Percentiles rank a stretch among this genome's conserved stretches.
Conservation (phyloP, 1,140 invertebrate species). For the Oppia nitens region DNA sequence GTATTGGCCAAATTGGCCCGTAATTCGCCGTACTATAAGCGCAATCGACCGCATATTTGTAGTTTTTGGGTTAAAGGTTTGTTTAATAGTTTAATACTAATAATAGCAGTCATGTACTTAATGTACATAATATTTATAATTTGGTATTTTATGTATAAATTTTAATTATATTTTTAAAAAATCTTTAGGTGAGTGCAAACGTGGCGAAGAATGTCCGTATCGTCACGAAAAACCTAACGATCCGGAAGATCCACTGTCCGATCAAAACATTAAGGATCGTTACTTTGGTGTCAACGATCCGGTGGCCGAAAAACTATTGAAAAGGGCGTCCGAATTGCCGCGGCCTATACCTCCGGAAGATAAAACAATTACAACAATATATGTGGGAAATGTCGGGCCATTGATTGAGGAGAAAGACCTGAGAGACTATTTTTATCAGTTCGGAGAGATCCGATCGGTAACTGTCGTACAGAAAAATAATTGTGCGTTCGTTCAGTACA, state of each 20-base stretch:
- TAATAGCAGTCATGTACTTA: not conserved
- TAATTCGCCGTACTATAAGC: slow-evolving; percentile 94
- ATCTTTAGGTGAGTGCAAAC: slow-evolving; percentile 61
- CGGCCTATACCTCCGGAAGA: slow-evolving; percentile 89
- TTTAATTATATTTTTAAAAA: not conserved
- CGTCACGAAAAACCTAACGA: slow-evolving; percentile 97
- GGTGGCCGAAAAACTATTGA: slow-evolving; percentile 92
- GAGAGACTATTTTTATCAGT: slow-evolving; percentile 90
- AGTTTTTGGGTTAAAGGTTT: slow-evolving; percentile 95
- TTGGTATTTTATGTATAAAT: no score
- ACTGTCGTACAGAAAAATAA: slow-evolving; percentile 82
- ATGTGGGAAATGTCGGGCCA: slow-evolving; percentile 80
- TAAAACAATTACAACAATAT: slow-evolving; percentile 85
- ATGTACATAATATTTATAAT: no score
- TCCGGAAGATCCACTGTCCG: slow-evolving; percentile 94
- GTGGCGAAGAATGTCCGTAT: slow-evolving; percentile 99
- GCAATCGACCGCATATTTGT: slow-evolving; percentile 96
- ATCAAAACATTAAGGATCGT: slow-evolving; percentile 97
- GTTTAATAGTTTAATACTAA: not conserved
- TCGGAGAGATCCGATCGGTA: slow-evolving; percentile 89
- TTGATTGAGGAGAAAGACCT: slow-evolving; percentile 76
- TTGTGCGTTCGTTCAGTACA: slow-evolving; percentile 96
- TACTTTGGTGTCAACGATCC: slow-evolving; percentile 99
- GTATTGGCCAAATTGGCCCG: slow-evolving; percentile 83
- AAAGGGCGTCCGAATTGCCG: slow-evolving; percentile 74